Evolutionary conservation across 2,888 invertebrate genomes (phyloP).

Genomic region (Nebria salina): DNA sequence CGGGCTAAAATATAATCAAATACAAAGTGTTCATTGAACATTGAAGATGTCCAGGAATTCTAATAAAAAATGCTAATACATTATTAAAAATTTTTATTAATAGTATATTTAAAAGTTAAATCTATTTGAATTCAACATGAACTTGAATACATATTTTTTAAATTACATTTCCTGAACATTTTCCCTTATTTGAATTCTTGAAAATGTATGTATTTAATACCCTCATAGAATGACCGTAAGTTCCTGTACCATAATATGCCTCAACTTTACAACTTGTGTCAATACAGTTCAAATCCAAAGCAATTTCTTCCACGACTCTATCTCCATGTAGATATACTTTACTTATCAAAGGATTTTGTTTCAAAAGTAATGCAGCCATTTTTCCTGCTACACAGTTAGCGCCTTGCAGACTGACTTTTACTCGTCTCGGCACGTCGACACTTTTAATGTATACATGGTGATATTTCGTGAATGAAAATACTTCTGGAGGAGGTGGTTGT

Average conservation of each 20-base stretch:
- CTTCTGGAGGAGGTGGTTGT: background rate
- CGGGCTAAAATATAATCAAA: constrained; percentile 52
- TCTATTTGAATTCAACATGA: too few relatives aligned
- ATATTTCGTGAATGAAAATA: background rate
- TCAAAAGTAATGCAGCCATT: constrained; percentile 64
- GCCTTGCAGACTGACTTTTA: constrained; percentile 65
- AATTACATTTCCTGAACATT: too few relatives aligned
- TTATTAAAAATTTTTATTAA: too few relatives aligned
- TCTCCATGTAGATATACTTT: constrained; percentile 57
- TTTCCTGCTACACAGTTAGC: constrained; percentile 66
- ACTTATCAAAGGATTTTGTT: constrained; percentile 65
- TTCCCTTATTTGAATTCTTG: background rate
- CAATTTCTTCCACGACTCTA: constrained; percentile 53
- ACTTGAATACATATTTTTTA: too few relatives aligned
- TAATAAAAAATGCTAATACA: too few relatives aligned
- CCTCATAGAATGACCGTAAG: constrained; percentile 16
- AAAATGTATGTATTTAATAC: constrained; percentile 17
- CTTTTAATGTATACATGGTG: background rate
- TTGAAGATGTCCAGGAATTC: background rate
- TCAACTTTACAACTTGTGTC: constrained; percentile 54
- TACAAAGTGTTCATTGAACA: background rate
- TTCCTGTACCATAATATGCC: constrained; percentile 20
- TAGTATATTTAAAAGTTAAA: too few relatives aligned
- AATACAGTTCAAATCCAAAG: constrained; percentile 56
- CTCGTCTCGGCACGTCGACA: constrained; percentile 49